Percentiles rank a stretch among this genome's conserved stretches.
Evolutionary conservation across 2,797 vertebrate species (phyloP).

Genomic region (Petrocephalus sullivani): DNA sequence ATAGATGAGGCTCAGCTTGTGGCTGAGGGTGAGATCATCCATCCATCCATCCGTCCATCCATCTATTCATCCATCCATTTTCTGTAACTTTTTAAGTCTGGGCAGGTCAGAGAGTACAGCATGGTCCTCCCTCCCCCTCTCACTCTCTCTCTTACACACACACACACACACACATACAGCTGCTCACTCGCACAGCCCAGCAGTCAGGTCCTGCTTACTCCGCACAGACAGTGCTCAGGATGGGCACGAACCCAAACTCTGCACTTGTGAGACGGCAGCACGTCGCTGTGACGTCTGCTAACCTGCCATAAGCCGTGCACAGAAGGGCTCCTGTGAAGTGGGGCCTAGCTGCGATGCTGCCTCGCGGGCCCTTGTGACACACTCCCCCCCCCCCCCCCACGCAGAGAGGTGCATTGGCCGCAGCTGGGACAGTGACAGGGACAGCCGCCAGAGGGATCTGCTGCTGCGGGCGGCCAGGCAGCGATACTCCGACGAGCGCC

Average conservation of each 20-base stretch:
- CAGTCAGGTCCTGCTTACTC: background rate
- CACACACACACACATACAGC: background rate
- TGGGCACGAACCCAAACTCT: background rate
- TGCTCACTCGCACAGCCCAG: background rate
- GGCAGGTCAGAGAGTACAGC: background rate
- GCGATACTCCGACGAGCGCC: constrained; percentile 39
- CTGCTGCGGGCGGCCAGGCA: constrained; percentile 58
- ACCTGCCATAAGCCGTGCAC: background rate
- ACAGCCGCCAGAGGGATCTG: constrained; percentile 49
- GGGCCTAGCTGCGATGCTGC: background rate
- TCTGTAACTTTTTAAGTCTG: background rate
- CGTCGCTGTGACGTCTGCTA: background rate
- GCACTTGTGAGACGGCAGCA: background rate
- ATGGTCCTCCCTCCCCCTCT: background rate
- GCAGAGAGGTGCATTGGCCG: constrained; percentile 51
- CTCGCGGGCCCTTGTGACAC: background rate
- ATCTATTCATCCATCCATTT: background rate
- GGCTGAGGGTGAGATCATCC: constrained; percentile 52
- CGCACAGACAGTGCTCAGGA: background rate
- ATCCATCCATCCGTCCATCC: background rate
- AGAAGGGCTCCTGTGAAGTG: background rate
- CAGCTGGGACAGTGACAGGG: constrained; percentile 51
- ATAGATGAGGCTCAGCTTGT: constrained; percentile 59
- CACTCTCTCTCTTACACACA: background rate
- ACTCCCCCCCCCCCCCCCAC: background rate